phyloP scores from a whole-genome alignment of 2,888 invertebrate species.

The Paralinhomoeus sp. region DNA sequence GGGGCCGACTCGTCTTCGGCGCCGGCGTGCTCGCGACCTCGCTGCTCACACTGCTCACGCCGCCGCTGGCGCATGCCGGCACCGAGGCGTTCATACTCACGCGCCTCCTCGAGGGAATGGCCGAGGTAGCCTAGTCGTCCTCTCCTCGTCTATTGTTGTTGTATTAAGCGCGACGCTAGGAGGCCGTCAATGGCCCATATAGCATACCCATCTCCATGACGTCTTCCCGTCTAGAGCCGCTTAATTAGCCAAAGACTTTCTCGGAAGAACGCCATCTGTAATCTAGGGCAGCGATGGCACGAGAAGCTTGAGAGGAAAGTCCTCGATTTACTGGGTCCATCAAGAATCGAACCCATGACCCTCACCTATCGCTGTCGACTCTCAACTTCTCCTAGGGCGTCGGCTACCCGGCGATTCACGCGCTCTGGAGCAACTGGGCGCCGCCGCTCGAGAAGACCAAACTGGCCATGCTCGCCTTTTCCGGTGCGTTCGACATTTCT shows the following conservation, averaged over 20 bases:
- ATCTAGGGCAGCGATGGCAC: too few species aligned
- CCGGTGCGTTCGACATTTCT: too few species aligned
- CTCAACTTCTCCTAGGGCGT: constrained; percentile 11
- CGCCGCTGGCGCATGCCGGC: constrained; percentile 15
- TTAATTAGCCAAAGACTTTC: too few species aligned
- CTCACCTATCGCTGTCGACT: neutral
- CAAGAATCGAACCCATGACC: neutral
- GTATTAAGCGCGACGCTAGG: neutral
- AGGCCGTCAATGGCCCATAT: too few species aligned
- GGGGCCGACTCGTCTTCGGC: constrained; percentile 10
- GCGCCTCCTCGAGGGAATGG: constrained; percentile 13
- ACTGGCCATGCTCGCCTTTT: constrained; percentile 16
- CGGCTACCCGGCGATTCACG: constrained; percentile 20
- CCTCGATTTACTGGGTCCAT: too few species aligned
- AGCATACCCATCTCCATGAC: too few species aligned
- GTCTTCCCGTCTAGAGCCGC: too few species aligned
- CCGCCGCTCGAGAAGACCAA: constrained; percentile 17
- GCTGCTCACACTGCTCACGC: constrained; percentile 15
- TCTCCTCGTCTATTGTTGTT: too few species aligned
- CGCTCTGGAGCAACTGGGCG: constrained; percentile 18
- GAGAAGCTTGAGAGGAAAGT: too few species aligned
- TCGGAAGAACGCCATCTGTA: too few species aligned
- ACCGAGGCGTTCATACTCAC: constrained; percentile 10
- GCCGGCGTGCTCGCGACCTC: constrained; percentile 15
- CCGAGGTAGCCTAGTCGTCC: constrained; percentile 9